Percentiles rank a stretch among this genome's conserved stretches.
These are phyloP conservation scores for Felis chaus DNA, from an alignment of 2,113 vertebrate species.

Conservation along the genomic window DNA sequence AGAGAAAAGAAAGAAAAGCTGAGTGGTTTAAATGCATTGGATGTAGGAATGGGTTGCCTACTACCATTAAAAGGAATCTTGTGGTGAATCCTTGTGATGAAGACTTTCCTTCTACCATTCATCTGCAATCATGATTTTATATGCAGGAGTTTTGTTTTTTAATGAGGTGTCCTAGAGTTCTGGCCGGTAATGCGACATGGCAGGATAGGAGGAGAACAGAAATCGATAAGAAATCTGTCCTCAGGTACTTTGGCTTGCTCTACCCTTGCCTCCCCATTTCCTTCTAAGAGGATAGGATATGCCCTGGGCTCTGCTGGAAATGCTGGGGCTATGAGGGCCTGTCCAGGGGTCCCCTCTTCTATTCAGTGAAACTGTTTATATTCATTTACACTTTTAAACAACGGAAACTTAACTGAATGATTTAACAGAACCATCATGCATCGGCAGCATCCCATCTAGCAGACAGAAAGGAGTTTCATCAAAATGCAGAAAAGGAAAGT, in stretches of 20 bases:
- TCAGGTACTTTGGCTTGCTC: neutral
- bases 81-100: neutral
- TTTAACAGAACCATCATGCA: neutral
- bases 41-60: neutral
- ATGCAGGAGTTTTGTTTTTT: neutral
- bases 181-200: neutral
- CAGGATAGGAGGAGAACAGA: neutral
- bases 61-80: neutral
- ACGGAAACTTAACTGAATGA: neutral
- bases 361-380: neutral
- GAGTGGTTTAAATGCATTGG: neutral
- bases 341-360: neutral
- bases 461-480: neutral
- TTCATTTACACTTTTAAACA: neutral
- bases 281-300: neutral
- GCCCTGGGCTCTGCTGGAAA: neutral
- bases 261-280: neutral
- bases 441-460: neutral
- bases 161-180: neutral
- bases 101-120: neutral
- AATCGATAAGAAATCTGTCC: neutral
- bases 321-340: neutral
- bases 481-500: neutral
- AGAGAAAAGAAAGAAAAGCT: neutral
- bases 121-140: neutral